A percentile compares a stretch with the other conserved stretches of the same genome.
These are phyloP conservation scores for Caradrina clavipalpis DNA, from an alignment of 2,888 invertebrate species.

Conservation along the genomic window DNA sequence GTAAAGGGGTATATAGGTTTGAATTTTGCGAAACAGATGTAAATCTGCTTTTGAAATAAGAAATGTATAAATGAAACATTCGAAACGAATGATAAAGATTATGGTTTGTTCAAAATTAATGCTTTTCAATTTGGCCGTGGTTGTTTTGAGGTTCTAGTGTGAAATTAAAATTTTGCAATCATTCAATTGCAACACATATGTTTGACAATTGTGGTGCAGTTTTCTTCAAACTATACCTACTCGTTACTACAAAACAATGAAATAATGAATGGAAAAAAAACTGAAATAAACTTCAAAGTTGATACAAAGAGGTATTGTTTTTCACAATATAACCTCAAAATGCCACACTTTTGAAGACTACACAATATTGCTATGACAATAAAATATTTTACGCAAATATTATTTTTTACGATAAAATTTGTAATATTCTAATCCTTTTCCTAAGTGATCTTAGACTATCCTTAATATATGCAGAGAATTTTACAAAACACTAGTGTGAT, in stretches of 20 bases:
- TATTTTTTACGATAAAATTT: slow-evolving; percentile 52
- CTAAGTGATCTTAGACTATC: slow-evolving; percentile 57
- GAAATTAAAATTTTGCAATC: neutral
- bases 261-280: too few species aligned
- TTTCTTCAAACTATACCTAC: neutral
- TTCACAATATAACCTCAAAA: slow-evolving; percentile 32
- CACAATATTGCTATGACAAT: slow-evolving; percentile 66
- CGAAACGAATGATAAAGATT: slow-evolving; percentile 21
- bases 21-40: slow-evolving; percentile 53
- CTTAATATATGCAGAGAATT: slow-evolving; percentile 47
- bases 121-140: slow-evolving; percentile 36
- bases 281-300: neutral
- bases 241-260: neutral
- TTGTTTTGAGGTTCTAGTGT: slow-evolving; percentile 33
- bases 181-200: neutral
- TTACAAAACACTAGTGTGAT: slow-evolving; percentile 49
- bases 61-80: slow-evolving; percentile 46
- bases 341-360: slow-evolving; percentile 42
- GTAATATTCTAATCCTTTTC: slow-evolving; percentile 55
- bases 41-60: slow-evolving; percentile 44
- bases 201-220: neutral
- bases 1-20: slow-evolving; percentile 62
- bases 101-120: slow-evolving; percentile 29
- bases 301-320: neutral
- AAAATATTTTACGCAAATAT: slow-evolving; percentile 50